These are phyloP conservation scores for Cassiopea xamachana DNA, from an alignment of 30 jellyfish, hydroid and myxozoan species.

Conservation along the genomic window DNA sequence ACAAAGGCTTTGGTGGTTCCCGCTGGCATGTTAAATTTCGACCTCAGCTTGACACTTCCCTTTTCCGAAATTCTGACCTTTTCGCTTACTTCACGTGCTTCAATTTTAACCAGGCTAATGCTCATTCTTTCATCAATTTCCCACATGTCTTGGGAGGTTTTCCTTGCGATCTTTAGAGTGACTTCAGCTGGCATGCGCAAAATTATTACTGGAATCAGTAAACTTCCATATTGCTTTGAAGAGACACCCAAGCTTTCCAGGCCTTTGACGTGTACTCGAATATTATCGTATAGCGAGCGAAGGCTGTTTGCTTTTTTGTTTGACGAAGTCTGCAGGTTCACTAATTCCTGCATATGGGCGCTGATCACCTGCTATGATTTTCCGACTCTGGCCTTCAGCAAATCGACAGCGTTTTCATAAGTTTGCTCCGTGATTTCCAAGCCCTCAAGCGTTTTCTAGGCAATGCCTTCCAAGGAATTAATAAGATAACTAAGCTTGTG, in stretches of 20 bases:
- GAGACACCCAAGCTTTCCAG: slow-evolving; percentile 38
- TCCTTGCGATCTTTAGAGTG: slow-evolving; percentile 36
- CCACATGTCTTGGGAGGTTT: slow-evolving; percentile 42
- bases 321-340: slow-evolving; percentile 23
- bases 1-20: slow-evolving; percentile 1
- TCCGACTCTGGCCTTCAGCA: slow-evolving; percentile 53
- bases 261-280: slow-evolving; percentile 27
- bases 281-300: slow-evolving; percentile 49
- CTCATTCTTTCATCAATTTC: slow-evolving; percentile 21
- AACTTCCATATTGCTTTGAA: slow-evolving; percentile 18
- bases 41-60: not conserved
- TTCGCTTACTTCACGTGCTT: slow-evolving; percentile 38
- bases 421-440: slow-evolving; percentile 50
- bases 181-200: slow-evolving; percentile 35
- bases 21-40: not conserved
- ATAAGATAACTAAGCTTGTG: slow-evolving; percentile 61
- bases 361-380: slow-evolving; percentile 54
- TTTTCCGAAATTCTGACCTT: slow-evolving; percentile 21
- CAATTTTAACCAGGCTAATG: slow-evolving; percentile 20
- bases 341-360: slow-evolving; percentile 71
- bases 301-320: slow-evolving; percentile 15
- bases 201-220: slow-evolving; percentile 42
- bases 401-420: slow-evolving; percentile 44
- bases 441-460: slow-evolving; percentile 59
- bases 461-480: slow-evolving; percentile 64